Evolutionary conservation across 2,797 vertebrate species (phyloP), one percentile per base, ranked within the genome.

Genomic region (Anableps anableps): DNA sequence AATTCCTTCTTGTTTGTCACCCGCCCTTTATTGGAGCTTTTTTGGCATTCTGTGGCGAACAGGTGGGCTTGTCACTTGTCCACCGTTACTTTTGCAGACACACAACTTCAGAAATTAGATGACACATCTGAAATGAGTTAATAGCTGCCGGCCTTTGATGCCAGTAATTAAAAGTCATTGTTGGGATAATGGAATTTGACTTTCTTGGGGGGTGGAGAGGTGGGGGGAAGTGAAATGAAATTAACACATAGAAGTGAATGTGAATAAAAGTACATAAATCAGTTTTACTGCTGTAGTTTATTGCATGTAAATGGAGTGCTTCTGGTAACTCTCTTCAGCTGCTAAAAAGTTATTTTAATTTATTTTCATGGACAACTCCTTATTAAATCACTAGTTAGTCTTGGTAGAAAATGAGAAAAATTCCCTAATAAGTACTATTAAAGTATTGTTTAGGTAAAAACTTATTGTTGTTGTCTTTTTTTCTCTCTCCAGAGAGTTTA

Each of bases 91-190:
- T 78, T 48, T 82, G 75, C 84, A 84, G 38, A 88, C 62, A 79
- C 86, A 77, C 79, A 83, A 80, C 79, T 78, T 78, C 73, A 78
- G 83, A 85, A 92, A 94, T 94, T 92, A 84, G 86, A 89, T 87
- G 90, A 79, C 81, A 77, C 91, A 85, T 90, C 72, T 83, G 79
- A 91, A 93, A 93, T 88, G 82, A 88, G 86, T 94, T 93, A 86
- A 91, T 94, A 82, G 88, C 85, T 83, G 81, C 80, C 45, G 9
- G 79, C 75, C 74, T 85, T 93, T 93, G 79, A 88, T 91, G 84
- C 86, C 83, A 86, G 85, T 94, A 94, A 95, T 96, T 94, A 93
- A 92, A 92, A 95, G 86, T 89, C 78, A 91, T 91, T 92, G 89
- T 91, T 85, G 77, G 80, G 74, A 89, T 94, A 94, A 95, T 93